Base-by-base conservation (phyloP, 1,140 invertebrate species). In the Ceratosolen solmsi region DNA sequence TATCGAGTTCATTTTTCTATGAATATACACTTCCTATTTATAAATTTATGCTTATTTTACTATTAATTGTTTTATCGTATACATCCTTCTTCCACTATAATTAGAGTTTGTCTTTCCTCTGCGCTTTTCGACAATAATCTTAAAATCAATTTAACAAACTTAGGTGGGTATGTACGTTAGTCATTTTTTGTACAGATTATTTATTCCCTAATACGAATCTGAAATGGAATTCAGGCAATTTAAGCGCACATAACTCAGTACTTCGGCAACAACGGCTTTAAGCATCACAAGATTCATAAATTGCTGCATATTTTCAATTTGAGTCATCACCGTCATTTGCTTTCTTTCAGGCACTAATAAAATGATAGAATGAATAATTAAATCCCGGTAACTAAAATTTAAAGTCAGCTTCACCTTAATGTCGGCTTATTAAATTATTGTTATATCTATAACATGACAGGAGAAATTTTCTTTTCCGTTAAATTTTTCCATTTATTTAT, bases 1-100 rank as follows among this genome's bases (percentile, higher is more conserved):
- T 63, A 74, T 41, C 49, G 22, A 75, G 54, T 83, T 25, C 30
- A 79, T 25, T 75, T 84, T 79, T 77, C 54, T 76, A 82, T 51
- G 33, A 80, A 72, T 78, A 80, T 76, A 63, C 63, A 83, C 46
- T 56, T 54, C 36, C 75, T 33, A 73, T 0, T 54, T 70, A 78
- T 79, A 9, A 83, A 78, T 78, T 13, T 38, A 68, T 60, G 27
- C 54, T 54, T 78, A 63, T 70, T 74, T 58, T 70, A 36, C 25
- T n/a, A n/a, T n/a, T n/a, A n/a, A n/a, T n/a, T n/a, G n/a, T n/a
- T 22, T 84, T 17, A 51, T 63, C 75, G 46, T 80, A 22, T 60
- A 63, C n/a, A 76, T 70, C 79, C 60, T 79, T 82, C 72, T 82
- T 72, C 81, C n/a, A 17, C 58, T 63, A 36, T 13, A 54, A 38